A percentile compares a stretch with the other conserved stretches of the same genome.
Evolutionary conservation across 2,888 invertebrate genomes (phyloP).

Genomic region (Coleophora deauratella): DNA sequence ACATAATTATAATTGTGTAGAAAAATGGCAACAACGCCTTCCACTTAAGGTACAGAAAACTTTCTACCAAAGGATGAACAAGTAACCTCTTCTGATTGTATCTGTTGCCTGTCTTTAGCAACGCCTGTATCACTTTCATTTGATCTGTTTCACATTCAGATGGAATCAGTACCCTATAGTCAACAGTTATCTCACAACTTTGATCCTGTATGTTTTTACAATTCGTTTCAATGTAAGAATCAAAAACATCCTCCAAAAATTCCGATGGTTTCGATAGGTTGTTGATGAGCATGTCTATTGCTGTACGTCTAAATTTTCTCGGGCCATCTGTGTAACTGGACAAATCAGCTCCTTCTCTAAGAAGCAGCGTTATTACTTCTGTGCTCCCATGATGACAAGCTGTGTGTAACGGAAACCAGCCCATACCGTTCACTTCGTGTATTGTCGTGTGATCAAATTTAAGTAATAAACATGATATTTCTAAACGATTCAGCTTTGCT

Average conservation of each 20-base stretch:
- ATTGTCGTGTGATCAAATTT: slow-evolving; percentile 52
- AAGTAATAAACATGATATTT: slow-evolving; percentile 48
- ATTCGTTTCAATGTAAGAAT: slow-evolving; percentile 64
- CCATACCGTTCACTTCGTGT: slow-evolving; percentile 52
- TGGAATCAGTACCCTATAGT: slow-evolving; percentile 66
- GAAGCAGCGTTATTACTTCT: slow-evolving; percentile 62
- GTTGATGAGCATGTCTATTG: slow-evolving; percentile 67
- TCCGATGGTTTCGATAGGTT: slow-evolving; percentile 69
- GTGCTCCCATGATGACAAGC: slow-evolving; percentile 74
- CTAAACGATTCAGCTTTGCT: slow-evolving; percentile 46
- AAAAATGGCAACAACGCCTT: slow-evolving; percentile 69
- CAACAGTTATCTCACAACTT: slow-evolving; percentile 61
- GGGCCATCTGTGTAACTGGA: slow-evolving; percentile 53
- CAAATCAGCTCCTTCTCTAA: slow-evolving; percentile 61
- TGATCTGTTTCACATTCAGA: slow-evolving; percentile 59
- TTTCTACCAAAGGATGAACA: slow-evolving; percentile 73
- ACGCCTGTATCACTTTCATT: slow-evolving; percentile 70
- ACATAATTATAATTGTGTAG: slow-evolving; percentile 63
- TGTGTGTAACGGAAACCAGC: slow-evolving; percentile 56
- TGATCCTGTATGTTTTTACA: slow-evolving; percentile 50
- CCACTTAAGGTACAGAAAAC: slow-evolving; percentile 74
- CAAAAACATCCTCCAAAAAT: slow-evolving; percentile 67
- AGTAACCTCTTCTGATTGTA: slow-evolving; percentile 59
- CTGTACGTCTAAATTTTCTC: slow-evolving; percentile 52
- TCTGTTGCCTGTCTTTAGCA: slow-evolving; percentile 68